phyloP scores from a whole-genome alignment of 2,113 vertebrate species.

The Poecile atricapillus region DNA sequence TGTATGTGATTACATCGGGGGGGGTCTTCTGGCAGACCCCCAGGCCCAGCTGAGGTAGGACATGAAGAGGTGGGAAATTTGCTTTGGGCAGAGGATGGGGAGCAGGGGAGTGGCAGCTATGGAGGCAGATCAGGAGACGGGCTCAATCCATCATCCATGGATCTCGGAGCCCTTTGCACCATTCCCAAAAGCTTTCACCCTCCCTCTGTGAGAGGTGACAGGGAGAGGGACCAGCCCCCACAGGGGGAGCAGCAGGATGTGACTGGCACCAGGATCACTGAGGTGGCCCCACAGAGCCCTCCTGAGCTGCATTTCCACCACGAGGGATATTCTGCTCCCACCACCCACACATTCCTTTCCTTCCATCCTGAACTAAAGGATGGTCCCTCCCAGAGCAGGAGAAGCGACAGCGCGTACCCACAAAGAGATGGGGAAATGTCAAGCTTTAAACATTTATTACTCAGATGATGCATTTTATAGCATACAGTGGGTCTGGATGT shows the following conservation, averaged over 20 bases:
- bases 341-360: accelerated
- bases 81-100: not conserved
- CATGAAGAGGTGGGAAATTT: not conserved
- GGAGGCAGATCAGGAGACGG: not conserved
- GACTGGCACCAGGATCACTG: accelerated
- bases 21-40: not conserved
- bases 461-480: constrained; percentile 54
- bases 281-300: not conserved
- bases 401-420: not conserved
- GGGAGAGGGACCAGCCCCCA: not conserved
- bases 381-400: not conserved
- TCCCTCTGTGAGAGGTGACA: accelerated
- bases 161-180: not conserved
- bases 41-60: not conserved
- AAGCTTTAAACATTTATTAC: constrained; percentile 64
- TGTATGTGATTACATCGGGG: not conserved
- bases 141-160: accelerated
- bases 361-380: not conserved
- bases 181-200: not conserved
- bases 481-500: constrained; percentile 58
- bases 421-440: constrained; percentile 24
- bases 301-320: not conserved
- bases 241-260: not conserved
- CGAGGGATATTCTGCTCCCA: accelerated
- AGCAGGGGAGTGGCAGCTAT: accelerated